A percentile compares a stretch with the other conserved stretches of the same genome.
These are phyloP conservation scores for Porites divaricata DNA, from an alignment of 92 coral and sea anemone species.

Conservation along the genomic window DNA sequence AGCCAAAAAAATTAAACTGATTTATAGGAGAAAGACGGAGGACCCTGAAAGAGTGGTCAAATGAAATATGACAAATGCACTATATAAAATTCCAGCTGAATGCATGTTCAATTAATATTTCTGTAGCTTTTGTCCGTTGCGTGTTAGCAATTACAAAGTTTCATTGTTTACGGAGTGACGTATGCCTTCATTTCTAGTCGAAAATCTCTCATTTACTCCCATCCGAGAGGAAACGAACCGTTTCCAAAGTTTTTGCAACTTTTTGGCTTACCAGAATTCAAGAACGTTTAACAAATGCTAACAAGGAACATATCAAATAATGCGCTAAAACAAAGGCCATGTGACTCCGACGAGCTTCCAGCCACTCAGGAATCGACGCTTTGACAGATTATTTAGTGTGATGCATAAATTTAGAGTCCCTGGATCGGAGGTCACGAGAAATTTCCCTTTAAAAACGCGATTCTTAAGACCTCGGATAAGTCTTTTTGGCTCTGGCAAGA, in stretches of 20 bases:
- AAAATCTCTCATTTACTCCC: slow-evolving; percentile 31
- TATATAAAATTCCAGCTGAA: neutral
- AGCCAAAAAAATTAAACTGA: slow-evolving; percentile 58
- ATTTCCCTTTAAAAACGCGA: slow-evolving; percentile 13
- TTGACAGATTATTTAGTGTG: slow-evolving; percentile 64
- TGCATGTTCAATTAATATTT: slow-evolving; percentile 22
- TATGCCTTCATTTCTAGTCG: slow-evolving; percentile 38
- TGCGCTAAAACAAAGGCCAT: slow-evolving; percentile 48
- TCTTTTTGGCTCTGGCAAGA: slow-evolving; percentile 25
- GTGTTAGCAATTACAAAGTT: slow-evolving; percentile 53
- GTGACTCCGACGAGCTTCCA: slow-evolving; percentile 70
- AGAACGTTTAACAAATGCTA: slow-evolving; percentile 21
- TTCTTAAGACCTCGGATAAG: slow-evolving; percentile 33
- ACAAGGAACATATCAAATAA: slow-evolving; percentile 37
- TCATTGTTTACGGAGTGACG: slow-evolving; percentile 63
- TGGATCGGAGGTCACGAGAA: slow-evolving; percentile 52
- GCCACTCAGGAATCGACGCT: slow-evolving; percentile 43
- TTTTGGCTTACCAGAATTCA: neutral
- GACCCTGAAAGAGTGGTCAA: neutral
- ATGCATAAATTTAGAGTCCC: slow-evolving; percentile 60
- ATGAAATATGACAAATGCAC: neutral
- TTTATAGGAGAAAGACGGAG: slow-evolving; percentile 25
- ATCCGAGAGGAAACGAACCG: slow-evolving; percentile 17
- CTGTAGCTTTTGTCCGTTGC: slow-evolving; percentile 17
- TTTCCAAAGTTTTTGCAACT: slow-evolving; percentile 19